Evolutionary conservation across 2,113 vertebrate species (phyloP), one percentile per base, ranked within the genome.

Genomic region (Alosa alosa): DNA sequence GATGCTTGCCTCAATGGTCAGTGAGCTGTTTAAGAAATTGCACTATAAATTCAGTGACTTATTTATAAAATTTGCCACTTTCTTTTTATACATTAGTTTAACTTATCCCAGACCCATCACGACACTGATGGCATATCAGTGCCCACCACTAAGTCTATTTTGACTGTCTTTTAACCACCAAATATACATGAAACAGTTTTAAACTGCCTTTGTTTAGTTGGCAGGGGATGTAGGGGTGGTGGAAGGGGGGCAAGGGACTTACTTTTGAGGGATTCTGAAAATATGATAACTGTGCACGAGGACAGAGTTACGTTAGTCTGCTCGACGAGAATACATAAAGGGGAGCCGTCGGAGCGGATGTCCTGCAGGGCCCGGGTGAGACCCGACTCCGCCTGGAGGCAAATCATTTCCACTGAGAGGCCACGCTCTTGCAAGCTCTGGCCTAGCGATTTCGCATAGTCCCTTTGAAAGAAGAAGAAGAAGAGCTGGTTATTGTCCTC

Each of bases 231-330:
- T 55, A 85, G 88, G 84, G 92, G 31, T 7, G 47, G 50, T 36
- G 75, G 72, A 81, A 89, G 60, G 60, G 86, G 88, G 92, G 90
- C 86, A 87, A 2, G 86, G 91, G 92, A 96, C 94, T 96, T 96
- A 96, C 94, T 97, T 96, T 96, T 96, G 92, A 97, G 87, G 92
- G 95, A 95, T 84, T 94, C 94, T 91, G 94, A 94, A 95, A 96
- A 93, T 92, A 95, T 92, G 93, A 96, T 95, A 89, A 95, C 91
- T 84, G 94, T 94, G 91, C 94, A 96, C 90, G 95, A 96, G 84
- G 90, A 94, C 89, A 95, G 92, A 86, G 93, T 92, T 93, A 94
- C 39, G 36, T 94, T 94, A 91, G 93, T 95, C 92, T 94, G 94
- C 92, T 96, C 94, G 85, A 96, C 93, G 91, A 96, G 94, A 94